A percentile compares a stretch with the other conserved stretches of the same genome.
Conservation (phyloP, 2,888 invertebrate genomes). For the Tromatobia lineatoria region DNA sequence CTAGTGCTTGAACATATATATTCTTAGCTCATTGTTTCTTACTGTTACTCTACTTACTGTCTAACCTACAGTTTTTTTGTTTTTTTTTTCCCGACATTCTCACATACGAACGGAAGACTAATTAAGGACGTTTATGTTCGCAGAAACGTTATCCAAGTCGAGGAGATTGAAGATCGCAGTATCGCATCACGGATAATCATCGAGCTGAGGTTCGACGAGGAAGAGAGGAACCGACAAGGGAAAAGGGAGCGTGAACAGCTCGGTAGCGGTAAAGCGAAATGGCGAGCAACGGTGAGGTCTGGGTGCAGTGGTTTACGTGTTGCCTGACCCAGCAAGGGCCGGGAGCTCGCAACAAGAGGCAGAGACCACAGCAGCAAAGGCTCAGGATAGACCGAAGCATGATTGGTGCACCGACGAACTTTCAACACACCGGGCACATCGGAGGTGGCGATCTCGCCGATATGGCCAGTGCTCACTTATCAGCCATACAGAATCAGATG, state of each 20-base stretch:
- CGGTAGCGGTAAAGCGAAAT: conserved; percentile 82
- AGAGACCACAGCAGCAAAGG: conserved; percentile 86
- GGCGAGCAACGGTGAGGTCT: conserved; percentile 93
- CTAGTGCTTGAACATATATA: conserved; percentile 33
- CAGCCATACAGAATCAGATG: conserved; percentile 97
- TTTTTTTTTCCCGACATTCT: not conserved
- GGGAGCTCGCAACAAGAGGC: conserved; percentile 86
- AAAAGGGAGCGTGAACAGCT: not conserved
- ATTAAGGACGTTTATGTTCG: conserved; percentile 55
- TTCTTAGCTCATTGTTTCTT: conserved; percentile 46
- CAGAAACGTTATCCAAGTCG: conserved; percentile 48
- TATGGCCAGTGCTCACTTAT: conserved; percentile 93
- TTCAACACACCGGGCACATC: conserved; percentile 97
- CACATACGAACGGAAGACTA: conserved; percentile 8
- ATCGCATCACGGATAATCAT: conserved; percentile 32
- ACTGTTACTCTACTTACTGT: conserved; percentile 38
- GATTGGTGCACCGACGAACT: conserved; percentile 98
- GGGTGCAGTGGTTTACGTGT: conserved; percentile 97
- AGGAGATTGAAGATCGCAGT: conserved; percentile 47
- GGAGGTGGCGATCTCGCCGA: conserved; percentile 94
- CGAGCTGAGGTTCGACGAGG: conserved; percentile 26
- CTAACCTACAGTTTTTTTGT: conserved; percentile 12
- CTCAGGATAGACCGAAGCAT: conserved; percentile 95
- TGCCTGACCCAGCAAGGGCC: conserved; percentile 94
- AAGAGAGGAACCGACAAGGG: not conserved